These are phyloP conservation scores for Chirona hameri DNA, from an alignment of 2,888 invertebrate species.

Conservation along the genomic window DNA sequence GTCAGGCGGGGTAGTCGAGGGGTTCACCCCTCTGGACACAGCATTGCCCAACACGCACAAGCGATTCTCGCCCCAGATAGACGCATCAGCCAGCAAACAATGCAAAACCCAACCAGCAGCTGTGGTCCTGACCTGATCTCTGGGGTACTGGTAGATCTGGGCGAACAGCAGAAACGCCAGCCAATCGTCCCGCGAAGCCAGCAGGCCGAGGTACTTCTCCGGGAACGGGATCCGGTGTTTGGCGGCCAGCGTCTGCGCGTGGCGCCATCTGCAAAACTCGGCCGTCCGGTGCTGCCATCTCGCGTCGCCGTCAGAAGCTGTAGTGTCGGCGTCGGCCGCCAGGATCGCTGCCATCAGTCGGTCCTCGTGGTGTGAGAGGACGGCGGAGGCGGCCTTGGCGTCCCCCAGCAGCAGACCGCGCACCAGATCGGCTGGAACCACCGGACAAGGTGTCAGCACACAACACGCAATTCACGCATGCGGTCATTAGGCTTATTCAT, in stretches of 20 bases:
- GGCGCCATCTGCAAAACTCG: slow-evolving; percentile 50
- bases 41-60: too few species aligned
- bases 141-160: slow-evolving; percentile 66
- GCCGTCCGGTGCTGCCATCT: not conserved
- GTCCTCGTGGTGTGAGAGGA: not conserved
- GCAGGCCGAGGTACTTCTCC: slow-evolving; percentile 57
- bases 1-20: too few species aligned
- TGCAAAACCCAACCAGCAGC: too few species aligned
- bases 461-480: too few species aligned
- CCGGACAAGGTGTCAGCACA: too few species aligned
- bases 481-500: too few species aligned
- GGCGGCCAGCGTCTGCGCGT: slow-evolving; percentile 59
- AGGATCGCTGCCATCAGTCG: not conserved
- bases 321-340: not conserved
- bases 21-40: too few species aligned
- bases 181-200: slow-evolving; percentile 63
- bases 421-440: not conserved
- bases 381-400: not conserved
- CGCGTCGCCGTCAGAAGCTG: not conserved
- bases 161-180: slow-evolving; percentile 64
- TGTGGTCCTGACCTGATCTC: slow-evolving; percentile 52
- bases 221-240: slow-evolving; percentile 58
- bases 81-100: too few species aligned
- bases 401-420: not conserved
- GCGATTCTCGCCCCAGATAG: too few species aligned